Evolutionary conservation across 2,113 vertebrate genomes (phyloP).

Genomic region (Pycnonotus jocosus): DNA sequence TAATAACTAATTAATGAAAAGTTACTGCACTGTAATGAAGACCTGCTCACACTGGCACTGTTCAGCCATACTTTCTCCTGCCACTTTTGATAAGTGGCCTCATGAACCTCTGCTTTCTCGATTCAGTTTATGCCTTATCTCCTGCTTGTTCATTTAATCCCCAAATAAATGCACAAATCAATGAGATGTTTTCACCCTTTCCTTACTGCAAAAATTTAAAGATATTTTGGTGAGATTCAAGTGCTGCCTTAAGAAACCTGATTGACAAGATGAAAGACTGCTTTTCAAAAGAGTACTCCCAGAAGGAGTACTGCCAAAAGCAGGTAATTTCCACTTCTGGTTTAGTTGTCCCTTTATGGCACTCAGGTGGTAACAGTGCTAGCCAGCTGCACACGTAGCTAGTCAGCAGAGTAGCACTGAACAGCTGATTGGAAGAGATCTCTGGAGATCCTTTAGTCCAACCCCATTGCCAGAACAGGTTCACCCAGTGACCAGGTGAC

Average conservation of each 20-base stretch:
- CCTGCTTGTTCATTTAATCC: not conserved
- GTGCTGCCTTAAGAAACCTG: not conserved
- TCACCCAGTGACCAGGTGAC: not conserved
- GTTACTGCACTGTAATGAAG: not conserved
- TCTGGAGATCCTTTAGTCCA: not conserved
- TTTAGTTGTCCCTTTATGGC: not conserved
- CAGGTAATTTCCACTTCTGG: not conserved
- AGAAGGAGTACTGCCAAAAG: not conserved
- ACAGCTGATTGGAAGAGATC: not conserved
- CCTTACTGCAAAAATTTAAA: not conserved
- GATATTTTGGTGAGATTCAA: not conserved
- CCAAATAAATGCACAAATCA: not conserved
- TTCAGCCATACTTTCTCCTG: not conserved
- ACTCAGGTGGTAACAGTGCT: not conserved
- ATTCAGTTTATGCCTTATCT: not conserved
- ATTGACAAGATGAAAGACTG: not conserved
- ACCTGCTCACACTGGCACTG: not conserved
- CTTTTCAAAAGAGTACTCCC: not conserved
- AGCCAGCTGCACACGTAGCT: not conserved
- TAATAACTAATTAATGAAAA: not conserved
- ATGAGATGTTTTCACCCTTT: not conserved
- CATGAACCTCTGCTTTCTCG: not conserved
- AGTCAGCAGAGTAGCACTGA: not conserved
- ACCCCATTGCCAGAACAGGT: not conserved
- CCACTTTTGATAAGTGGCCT: not conserved